These are phyloP conservation scores for Zaprionus ornatus DNA, from an alignment of 1,140 invertebrate species.

Conservation along the genomic window DNA sequence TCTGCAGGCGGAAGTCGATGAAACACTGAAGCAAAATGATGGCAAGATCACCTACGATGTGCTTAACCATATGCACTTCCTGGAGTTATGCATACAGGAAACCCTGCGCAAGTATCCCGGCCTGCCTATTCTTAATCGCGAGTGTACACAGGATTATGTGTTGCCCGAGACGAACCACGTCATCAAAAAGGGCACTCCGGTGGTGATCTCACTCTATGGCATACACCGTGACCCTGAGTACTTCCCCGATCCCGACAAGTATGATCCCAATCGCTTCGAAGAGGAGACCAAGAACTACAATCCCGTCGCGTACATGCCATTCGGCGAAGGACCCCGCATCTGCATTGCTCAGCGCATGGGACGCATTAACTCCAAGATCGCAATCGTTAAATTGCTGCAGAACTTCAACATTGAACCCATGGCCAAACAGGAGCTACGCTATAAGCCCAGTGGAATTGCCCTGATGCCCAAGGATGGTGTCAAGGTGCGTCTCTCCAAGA, in stretches of 20 bases:
- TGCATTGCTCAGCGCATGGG: constrained; percentile 73
- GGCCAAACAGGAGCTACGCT: constrained; percentile 50
- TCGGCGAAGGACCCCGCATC: constrained; percentile 88
- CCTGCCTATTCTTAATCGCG: constrained; percentile 84
- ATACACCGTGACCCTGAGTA: constrained; percentile 85
- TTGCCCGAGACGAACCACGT: constrained; percentile 79
- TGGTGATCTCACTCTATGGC: constrained; percentile 83
- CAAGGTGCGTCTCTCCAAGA: constrained; percentile 63
- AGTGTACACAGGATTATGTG: constrained; percentile 82
- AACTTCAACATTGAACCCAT: constrained; percentile 67
- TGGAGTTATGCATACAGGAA: constrained; percentile 86
- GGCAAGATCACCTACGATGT: constrained; percentile 85
- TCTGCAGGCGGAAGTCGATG: constrained; percentile 86
- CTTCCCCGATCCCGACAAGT: constrained; percentile 87
- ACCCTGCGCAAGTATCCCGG: constrained; percentile 87
- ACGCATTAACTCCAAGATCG: constrained; percentile 59
- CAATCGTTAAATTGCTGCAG: constrained; percentile 63
- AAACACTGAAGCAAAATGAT: constrained; percentile 81
- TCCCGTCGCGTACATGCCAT: constrained; percentile 86
- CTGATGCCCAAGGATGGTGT: constrained; percentile 63
- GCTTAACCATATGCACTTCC: constrained; percentile 85
- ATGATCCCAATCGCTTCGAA: constrained; percentile 87
- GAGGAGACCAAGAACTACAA: constrained; percentile 83
- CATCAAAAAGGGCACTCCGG: constrained; percentile 84
- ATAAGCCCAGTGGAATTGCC: constrained; percentile 51